Conservation (phyloP, 2,888 invertebrate species). For the Emmelina monodactyla region DNA sequence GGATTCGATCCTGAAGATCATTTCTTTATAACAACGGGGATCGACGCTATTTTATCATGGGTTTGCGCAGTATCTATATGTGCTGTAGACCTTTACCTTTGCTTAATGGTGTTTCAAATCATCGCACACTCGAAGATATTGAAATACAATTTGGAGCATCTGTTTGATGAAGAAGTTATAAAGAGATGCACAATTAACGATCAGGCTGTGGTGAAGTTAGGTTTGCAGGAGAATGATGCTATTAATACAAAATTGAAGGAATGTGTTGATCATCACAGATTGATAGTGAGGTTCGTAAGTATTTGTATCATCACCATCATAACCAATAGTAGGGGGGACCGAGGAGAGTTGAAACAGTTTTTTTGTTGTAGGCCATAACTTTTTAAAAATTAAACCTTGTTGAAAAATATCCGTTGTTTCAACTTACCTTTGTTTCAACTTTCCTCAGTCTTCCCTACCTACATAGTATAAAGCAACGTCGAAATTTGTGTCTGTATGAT, state of each 20-base stretch:
- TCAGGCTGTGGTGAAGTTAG: too few species aligned
- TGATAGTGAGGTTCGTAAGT: conserved; percentile 9
- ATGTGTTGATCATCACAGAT: conserved; percentile 8
- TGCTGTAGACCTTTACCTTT: conserved; percentile 6
- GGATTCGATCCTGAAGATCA: conserved; percentile 1
- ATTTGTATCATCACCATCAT: too few species aligned
- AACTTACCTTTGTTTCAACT: too few species aligned
- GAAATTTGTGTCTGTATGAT: too few species aligned
- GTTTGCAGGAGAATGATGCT: conserved; percentile 3
- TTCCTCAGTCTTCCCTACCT: too few species aligned
- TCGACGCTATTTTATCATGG: conserved; percentile 1
- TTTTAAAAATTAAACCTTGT: too few species aligned
- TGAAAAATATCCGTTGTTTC: too few species aligned
- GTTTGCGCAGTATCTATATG: conserved; percentile 1
- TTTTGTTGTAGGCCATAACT: too few species aligned
- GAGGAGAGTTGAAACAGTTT: too few species aligned
- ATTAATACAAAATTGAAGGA: conserved; percentile 2
- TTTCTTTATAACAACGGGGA: background rate
- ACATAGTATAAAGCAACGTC: too few species aligned
- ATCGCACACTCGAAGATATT: conserved; percentile 9
- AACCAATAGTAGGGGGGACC: too few species aligned
- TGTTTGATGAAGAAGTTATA: background rate
- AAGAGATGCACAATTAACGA: too few species aligned
- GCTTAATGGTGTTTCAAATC: conserved; percentile 10
- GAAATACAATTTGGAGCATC: conserved; percentile 4